A percentile compares a stretch with the other conserved stretches of the same genome.
Evolutionary conservation across 2,113 vertebrate genomes (phyloP).

Genomic region (Abramis brama): DNA sequence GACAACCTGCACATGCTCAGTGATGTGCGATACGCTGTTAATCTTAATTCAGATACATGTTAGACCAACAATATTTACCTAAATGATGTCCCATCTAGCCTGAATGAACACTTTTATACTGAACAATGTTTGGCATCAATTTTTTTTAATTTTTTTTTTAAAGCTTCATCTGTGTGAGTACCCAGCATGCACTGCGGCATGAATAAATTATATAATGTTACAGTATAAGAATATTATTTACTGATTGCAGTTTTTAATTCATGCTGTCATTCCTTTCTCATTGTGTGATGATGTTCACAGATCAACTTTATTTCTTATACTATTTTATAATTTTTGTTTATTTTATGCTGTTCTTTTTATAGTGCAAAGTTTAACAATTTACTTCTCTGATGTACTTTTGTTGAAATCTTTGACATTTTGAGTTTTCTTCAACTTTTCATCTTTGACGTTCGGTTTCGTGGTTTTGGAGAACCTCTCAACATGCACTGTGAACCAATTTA

Average conservation of each 20-base stretch:
- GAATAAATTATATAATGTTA: no score
- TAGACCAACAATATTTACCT: not conserved
- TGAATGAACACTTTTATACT: no score
- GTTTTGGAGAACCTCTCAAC: not conserved
- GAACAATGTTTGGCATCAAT: no score
- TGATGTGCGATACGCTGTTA: not conserved
- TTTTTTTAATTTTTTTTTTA: no score
- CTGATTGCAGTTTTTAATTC: not conserved
- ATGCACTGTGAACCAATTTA: not conserved
- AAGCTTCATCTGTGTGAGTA: no score
- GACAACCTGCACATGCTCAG: not conserved
- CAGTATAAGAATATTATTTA: no score
- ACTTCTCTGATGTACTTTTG: not conserved
- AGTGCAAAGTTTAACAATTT: not conserved
- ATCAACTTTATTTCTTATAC: not conserved
- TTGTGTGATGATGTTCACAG: not conserved
- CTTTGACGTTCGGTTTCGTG: not conserved
- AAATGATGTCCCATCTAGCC: not conserved
- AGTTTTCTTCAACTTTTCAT: slow-evolving; percentile 1
- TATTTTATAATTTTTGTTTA: not conserved
- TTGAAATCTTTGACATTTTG: not conserved
- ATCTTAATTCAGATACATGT: not conserved
- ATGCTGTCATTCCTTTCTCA: not conserved
- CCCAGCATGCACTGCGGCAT: no score
- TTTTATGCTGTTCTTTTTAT: not conserved